Evolutionary conservation across 2,797 vertebrate species (phyloP).

Genomic region (Pseudomugil gertrudae): DNA sequence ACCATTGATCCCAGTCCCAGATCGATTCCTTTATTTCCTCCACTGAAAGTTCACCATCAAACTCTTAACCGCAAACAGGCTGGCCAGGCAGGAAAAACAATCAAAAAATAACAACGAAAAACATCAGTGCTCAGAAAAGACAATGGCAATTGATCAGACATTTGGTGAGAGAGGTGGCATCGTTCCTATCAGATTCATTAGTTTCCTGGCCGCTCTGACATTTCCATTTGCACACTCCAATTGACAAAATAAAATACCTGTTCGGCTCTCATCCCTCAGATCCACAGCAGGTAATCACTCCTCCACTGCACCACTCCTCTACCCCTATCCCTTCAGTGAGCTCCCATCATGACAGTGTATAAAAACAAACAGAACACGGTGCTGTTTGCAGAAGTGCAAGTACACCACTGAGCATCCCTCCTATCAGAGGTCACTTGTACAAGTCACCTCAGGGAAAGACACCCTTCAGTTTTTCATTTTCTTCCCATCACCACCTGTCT

Average conservation of each 20-base stretch:
- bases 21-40: slow-evolving; percentile 73
- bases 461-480: slow-evolving; percentile 61
- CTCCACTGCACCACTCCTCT: slow-evolving; percentile 49
- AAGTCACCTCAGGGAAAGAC: slow-evolving; percentile 63
- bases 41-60: slow-evolving; percentile 70
- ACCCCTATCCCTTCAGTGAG: slow-evolving; percentile 31
- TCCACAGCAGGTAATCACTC: slow-evolving; percentile 73
- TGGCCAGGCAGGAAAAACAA: slow-evolving; percentile 62
- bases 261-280: slow-evolving; percentile 72
- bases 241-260: slow-evolving; percentile 84
- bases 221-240: slow-evolving; percentile 86
- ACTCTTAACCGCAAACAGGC: slow-evolving; percentile 55
- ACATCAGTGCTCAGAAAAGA: slow-evolving; percentile 58
- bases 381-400: slow-evolving; percentile 23
- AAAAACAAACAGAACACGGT: slow-evolving; percentile 50
- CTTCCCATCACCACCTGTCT: slow-evolving; percentile 41
- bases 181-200: slow-evolving; percentile 83
- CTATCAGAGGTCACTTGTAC: slow-evolving; percentile 56
- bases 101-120: slow-evolving; percentile 69
- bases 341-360: slow-evolving; percentile 54
- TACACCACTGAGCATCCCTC: slow-evolving; percentile 37
- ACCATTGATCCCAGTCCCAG: slow-evolving; percentile 58
- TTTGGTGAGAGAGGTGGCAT: slow-evolving; percentile 66
- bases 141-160: slow-evolving; percentile 78
- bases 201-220: slow-evolving; percentile 79